Evolutionary conservation across 2,888 invertebrate genomes (phyloP).

Genomic region (Trissolcus japonicus): DNA sequence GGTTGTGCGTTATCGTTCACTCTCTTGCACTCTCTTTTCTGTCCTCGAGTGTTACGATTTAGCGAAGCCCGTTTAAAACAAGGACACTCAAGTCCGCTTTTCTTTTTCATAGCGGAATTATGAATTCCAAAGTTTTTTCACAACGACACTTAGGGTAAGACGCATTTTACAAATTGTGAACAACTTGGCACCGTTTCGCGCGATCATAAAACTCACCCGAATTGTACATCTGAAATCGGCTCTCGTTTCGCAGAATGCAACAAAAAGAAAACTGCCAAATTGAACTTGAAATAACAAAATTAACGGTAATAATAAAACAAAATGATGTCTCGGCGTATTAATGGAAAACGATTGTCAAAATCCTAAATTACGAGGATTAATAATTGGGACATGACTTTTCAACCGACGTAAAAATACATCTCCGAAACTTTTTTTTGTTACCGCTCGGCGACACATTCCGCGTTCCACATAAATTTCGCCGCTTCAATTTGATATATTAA

Average conservation of each 20-base stretch:
- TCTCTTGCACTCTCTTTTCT: neutral
- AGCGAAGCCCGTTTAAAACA: neutral
- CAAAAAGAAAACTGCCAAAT: neutral
- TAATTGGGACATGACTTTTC: too few species aligned
- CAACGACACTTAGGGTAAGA: neutral
- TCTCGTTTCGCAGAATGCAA: neutral
- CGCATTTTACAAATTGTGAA: neutral
- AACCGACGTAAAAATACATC: too few species aligned
- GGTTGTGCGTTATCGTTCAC: neutral
- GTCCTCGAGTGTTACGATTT: constrained; percentile 3
- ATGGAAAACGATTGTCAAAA: too few species aligned
- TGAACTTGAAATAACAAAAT: neutral
- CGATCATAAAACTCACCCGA: neutral
- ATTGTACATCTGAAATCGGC: neutral
- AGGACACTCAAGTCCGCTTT: neutral
- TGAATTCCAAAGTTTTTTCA: constrained; percentile 2
- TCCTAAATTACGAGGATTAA: too few species aligned
- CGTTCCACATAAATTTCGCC: too few species aligned
- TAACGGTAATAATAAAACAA: too few species aligned
- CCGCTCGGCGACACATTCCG: too few species aligned
- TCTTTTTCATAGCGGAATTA: neutral
- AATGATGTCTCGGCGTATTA: too few species aligned
- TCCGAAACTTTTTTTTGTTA: too few species aligned
- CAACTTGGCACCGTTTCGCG: constrained; percentile 11
- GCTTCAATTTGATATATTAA: too few species aligned